These are phyloP conservation scores for Syndactyla subalaris DNA, from an alignment of 2,797 vertebrate species.

Conservation along the genomic window DNA sequence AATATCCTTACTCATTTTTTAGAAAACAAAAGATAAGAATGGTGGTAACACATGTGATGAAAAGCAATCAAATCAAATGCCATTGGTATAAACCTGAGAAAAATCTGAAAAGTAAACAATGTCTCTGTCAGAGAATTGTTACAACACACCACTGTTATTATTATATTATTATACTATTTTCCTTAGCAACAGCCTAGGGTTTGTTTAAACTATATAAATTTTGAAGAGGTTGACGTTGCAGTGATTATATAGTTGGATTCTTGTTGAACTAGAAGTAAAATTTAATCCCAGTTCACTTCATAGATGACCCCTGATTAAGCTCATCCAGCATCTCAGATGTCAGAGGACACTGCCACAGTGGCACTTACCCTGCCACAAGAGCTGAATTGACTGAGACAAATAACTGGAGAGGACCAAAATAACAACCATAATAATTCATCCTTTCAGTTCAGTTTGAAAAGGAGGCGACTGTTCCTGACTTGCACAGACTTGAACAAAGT, in stretches of 20 bases:
- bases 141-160: conserved; percentile 11
- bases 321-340: neutral
- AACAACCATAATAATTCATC: neutral
- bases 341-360: conserved; percentile 1
- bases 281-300: conserved; percentile 57
- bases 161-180: conserved; percentile 41
- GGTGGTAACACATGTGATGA: neutral
- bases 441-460: neutral
- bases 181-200: conserved; percentile 65
- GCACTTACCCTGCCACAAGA: neutral
- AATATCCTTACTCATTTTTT: conserved; percentile 18
- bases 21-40: conserved; percentile 48
- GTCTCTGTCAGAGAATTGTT: conserved; percentile 41
- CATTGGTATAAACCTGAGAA: conserved; percentile 44
- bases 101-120: conserved; percentile 59
- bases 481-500: neutral
- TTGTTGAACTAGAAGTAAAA: conserved; percentile 59
- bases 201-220: conserved; percentile 66
- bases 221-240: conserved; percentile 49
- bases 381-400: conserved; percentile 8
- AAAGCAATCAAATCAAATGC: conserved; percentile 39
- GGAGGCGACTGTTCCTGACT: neutral
- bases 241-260: conserved; percentile 31
- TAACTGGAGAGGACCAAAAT: neutral
- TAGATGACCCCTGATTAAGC: conserved; percentile 57